These are phyloP conservation scores for Phocides pigmalion DNA, from an alignment of 1,140 invertebrate genomes.

Conservation along the genomic window DNA sequence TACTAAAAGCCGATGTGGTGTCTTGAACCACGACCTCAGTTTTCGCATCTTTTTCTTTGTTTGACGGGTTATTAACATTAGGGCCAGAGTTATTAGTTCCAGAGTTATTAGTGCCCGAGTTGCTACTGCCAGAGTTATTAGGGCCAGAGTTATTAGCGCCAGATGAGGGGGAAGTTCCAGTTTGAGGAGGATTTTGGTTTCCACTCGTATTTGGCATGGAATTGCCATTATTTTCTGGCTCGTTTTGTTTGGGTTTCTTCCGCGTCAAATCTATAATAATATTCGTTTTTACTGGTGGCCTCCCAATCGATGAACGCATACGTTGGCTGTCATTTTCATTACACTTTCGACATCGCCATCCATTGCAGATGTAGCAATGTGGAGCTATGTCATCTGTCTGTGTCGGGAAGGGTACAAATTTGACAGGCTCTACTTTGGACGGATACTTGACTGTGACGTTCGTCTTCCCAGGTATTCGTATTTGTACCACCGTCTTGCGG, in stretches of 20 bases:
- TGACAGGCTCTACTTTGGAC: constrained; percentile 36
- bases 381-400: too few species aligned
- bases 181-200: too few species aligned
- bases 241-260: constrained; percentile 13
- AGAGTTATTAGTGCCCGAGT: too few species aligned
- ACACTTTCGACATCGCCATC: constrained; percentile 33
- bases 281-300: constrained; percentile 38
- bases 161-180: too few species aligned
- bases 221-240: background rate
- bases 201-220: too few species aligned
- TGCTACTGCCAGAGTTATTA: too few species aligned
- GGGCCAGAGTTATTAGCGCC: too few species aligned
- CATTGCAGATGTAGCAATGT: constrained; percentile 10
- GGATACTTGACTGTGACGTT: constrained; percentile 49
- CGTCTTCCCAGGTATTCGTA: constrained; percentile 45
- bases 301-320: background rate
- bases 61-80: too few species aligned
- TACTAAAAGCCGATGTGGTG: constrained; percentile 34
- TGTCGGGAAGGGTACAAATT: constrained; percentile 47
- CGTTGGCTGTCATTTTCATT: constrained; percentile 3
- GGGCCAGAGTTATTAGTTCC: too few species aligned
- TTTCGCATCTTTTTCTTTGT: constrained; percentile 30
- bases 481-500: constrained; percentile 46
- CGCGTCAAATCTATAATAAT: constrained; percentile 48
- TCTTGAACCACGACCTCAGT: constrained; percentile 41